A percentile compares a stretch with the other conserved stretches of the same genome.
Evolutionary conservation across 2,888 invertebrate genomes (phyloP).

Genomic region (Celastrina argiolus): DNA sequence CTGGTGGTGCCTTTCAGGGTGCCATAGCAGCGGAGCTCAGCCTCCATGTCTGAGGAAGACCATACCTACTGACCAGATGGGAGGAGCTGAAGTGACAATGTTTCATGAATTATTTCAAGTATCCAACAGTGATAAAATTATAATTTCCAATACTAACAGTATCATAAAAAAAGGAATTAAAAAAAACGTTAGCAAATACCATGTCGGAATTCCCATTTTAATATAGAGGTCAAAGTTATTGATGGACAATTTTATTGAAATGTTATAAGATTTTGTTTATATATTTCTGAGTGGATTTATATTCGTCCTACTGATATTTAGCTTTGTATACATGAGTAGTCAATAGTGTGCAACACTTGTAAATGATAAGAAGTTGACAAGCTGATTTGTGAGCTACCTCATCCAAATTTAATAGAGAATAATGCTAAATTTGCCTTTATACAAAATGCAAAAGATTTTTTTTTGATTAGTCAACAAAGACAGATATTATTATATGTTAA

Average conservation of each 20-base stretch:
- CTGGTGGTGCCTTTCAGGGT: slow-evolving; percentile 92
- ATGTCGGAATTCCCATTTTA: background rate
- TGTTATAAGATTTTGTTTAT: slow-evolving; percentile 13
- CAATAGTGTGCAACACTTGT: background rate
- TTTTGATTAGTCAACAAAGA: background rate
- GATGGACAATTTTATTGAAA: slow-evolving; percentile 18
- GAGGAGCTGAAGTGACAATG: background rate
- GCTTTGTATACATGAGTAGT: slow-evolving; percentile 9
- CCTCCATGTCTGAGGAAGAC: slow-evolving; percentile 37
- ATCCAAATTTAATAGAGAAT: background rate
- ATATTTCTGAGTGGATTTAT: background rate
- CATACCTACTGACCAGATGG: slow-evolving; percentile 27
- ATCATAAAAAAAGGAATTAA: too few relatives aligned
- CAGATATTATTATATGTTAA: background rate
- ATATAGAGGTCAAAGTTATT: background rate
- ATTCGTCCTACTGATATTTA: background rate
- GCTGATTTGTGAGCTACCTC: background rate
- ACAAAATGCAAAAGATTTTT: background rate
- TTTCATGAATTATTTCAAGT: too few relatives aligned
- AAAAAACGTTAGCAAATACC: too few relatives aligned
- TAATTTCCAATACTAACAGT: background rate
- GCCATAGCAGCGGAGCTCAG: slow-evolving; percentile 69
- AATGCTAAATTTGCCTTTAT: background rate
- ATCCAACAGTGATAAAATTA: background rate
- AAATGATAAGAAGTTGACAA: background rate